Base-by-base conservation (phyloP, 2,113 vertebrate genomes). In the Gadus macrocephalus region DNA sequence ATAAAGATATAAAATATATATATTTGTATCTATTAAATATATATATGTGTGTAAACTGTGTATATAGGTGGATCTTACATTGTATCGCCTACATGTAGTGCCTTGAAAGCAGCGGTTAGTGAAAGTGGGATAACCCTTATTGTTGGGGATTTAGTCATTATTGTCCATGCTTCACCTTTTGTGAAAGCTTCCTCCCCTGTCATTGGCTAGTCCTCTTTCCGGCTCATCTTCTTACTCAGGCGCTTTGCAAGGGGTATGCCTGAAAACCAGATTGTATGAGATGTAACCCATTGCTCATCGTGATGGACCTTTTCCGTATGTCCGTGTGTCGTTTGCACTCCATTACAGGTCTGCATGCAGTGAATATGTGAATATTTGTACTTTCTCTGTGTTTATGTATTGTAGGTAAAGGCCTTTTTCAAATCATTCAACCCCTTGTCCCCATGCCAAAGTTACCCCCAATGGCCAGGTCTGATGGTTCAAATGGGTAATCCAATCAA, bases 381-480 rank as follows among this genome's bases (percentile, higher is more conserved):
- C 69, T 85, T 85, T 77, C 78, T 71, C 64, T 76, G 74, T 89
- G 81, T 88, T 79, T 81, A 87, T 5, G 80, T 85, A 84, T 80
- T 77, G 82, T 89, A 85, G 83, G 78, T 71, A 81, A 84, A 83
- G 72, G 78, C 77, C 80, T 80, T 71, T 82, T 81, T 71, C 81
- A 69, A 65, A 64, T 82, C 81, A 78, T 81, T 73, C 71, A 86
- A 81, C 67, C 78, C 78, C 78, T 61, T 65, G 28, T 82, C 71
- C 83, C 76, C 86, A 86, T 88, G 84, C 83, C 88, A 88, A 87
- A 90, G 84, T 87, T 83, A 83, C 80, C 79, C 83, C 66, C 66
- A 67, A 80, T 64, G 42, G 79, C 80, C 85, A 83, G 66, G 66
- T 77, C 81, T 80, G 65, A 60, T 70, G 81, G 80, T 76, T 71